Percentiles rank a stretch among this genome's conserved stretches.
These are phyloP conservation scores for Spatulosminthurus flaviceps DNA, from an alignment of 2,888 invertebrate species.

Conservation along the genomic window DNA sequence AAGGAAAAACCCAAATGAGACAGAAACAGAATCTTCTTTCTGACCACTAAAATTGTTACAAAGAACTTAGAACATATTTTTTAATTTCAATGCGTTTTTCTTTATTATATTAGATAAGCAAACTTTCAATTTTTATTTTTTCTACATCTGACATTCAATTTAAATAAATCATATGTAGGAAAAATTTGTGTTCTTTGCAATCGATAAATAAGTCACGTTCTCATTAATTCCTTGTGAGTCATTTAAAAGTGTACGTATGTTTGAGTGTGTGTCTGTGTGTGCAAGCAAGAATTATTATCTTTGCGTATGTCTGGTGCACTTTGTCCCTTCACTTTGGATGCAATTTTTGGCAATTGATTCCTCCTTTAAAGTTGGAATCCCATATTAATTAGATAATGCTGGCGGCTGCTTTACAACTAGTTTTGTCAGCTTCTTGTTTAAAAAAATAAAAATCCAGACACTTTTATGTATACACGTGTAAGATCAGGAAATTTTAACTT, in stretches of 20 bases:
- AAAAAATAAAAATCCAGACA: too few species aligned
- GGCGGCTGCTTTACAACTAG: background rate
- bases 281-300: too few species aligned
- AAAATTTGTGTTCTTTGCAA: constrained; percentile 4
- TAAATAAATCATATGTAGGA: constrained; percentile 27
- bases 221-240: background rate
- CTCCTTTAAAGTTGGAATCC: background rate
- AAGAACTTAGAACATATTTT: too few species aligned
- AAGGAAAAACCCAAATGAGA: too few species aligned
- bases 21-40: too few species aligned
- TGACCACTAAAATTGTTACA: too few species aligned
- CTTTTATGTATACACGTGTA: background rate
- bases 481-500: constrained; percentile 9
- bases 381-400: background rate
- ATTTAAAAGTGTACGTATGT: too few species aligned
- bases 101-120: background rate
- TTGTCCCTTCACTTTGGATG: constrained; percentile 11
- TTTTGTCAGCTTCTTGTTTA: too few species aligned
- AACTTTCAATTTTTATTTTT: constrained; percentile 18
- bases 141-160: constrained; percentile 13
- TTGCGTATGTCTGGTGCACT: too few species aligned
- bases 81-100: too few species aligned
- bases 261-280: too few species aligned
- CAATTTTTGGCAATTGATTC: constrained; percentile 7
- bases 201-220: constrained; percentile 21